A percentile compares a stretch with the other conserved stretches of the same genome.
Evolutionary conservation across 2,113 vertebrate genomes (phyloP).

Genomic region (Pelvicachromis taeniatus): DNA sequence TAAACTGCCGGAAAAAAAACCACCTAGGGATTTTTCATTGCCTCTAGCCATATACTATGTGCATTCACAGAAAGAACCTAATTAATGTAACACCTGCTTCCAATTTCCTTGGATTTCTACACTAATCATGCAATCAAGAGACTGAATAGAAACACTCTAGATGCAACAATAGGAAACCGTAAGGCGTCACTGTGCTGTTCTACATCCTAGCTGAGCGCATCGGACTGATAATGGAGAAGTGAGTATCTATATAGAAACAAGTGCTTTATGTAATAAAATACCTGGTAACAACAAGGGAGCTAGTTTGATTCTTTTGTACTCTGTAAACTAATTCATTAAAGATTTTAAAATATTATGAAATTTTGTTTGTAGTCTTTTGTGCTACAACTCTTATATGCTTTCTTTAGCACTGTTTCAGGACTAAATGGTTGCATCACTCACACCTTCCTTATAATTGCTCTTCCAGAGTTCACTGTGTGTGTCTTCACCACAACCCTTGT

Average conservation of each 20-base stretch:
- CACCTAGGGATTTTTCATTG: neutral
- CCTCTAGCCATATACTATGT: neutral
- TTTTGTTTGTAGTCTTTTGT: neutral
- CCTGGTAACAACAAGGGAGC: neutral
- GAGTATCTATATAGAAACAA: neutral
- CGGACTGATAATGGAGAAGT: neutral
- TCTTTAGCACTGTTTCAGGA: constrained; percentile 9
- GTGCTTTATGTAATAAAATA: neutral
- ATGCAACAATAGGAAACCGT: neutral
- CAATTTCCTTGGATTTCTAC: constrained; percentile 7
- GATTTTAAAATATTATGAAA: neutral
- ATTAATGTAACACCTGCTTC: constrained; percentile 27
- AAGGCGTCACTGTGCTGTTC: neutral
- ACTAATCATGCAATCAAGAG: neutral
- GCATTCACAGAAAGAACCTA: constrained; percentile 5
- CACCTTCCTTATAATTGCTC: constrained; percentile 70
- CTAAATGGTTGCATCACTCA: constrained; percentile 24
- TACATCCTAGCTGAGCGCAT: neutral
- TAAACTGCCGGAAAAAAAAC: neutral
- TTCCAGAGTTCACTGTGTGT: constrained; percentile 61
- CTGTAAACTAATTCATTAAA: neutral
- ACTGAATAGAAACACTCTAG: neutral
- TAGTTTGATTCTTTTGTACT: neutral
- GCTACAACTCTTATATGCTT: neutral
- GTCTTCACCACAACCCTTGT: constrained; percentile 42